These are phyloP conservation scores for Onchidella celtica DNA, from an alignment of 2,888 invertebrate genomes.

Conservation along the genomic window DNA sequence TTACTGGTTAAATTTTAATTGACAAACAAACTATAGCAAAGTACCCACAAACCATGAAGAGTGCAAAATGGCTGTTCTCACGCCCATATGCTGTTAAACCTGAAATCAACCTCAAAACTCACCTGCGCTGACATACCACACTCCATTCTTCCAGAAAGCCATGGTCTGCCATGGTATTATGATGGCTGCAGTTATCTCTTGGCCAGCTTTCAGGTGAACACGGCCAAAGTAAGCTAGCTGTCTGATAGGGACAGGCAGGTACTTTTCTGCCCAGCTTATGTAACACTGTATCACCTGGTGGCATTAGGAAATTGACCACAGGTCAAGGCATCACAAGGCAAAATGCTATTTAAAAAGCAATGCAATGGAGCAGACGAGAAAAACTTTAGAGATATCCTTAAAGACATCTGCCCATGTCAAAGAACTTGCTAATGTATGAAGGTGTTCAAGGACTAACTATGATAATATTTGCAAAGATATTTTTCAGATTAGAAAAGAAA, in stretches of 20 bases:
- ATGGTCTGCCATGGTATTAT: conserved; percentile 59
- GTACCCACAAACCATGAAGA: too few species aligned
- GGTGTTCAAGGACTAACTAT: too few species aligned
- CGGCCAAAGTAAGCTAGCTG: too few species aligned
- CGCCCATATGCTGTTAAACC: not conserved
- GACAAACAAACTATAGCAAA: too few species aligned
- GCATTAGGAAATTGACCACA: conserved; percentile 1
- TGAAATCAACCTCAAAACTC: not conserved
- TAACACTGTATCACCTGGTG: conserved; percentile 68
- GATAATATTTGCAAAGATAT: not conserved
- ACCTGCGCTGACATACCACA: conserved; percentile 67
- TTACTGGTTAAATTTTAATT: too few species aligned
- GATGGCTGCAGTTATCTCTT: conserved; percentile 45
- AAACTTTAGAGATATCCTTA: too few species aligned
- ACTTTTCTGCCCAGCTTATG: conserved; percentile 59
- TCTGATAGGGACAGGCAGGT: conserved; percentile 62
- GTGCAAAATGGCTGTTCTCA: too few species aligned
- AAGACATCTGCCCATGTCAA: too few species aligned
- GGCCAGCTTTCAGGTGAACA: conserved; percentile 49
- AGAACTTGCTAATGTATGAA: too few species aligned
- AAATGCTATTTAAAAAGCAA: not conserved
- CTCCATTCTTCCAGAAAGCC: conserved; percentile 68
- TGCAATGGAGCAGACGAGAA: not conserved
- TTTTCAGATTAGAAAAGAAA: too few species aligned
- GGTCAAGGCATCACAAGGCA: not conserved